Conservation (phyloP, 2,888 invertebrate species). For the Euspilapteryx auroguttella region DNA sequence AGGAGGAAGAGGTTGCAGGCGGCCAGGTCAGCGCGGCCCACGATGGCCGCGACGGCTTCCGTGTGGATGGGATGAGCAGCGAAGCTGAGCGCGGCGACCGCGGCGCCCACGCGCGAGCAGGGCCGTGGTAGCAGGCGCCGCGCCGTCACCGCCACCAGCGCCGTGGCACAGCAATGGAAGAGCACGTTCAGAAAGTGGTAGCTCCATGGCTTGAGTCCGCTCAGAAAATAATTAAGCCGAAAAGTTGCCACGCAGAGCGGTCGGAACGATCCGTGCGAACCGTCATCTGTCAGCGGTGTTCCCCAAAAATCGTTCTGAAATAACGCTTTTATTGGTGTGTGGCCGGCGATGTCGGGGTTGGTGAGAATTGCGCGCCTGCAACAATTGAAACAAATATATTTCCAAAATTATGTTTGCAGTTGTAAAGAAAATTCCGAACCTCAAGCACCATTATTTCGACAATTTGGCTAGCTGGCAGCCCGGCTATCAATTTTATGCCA, state of each 20-base stretch:
- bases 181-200: slow-evolving; percentile 87
- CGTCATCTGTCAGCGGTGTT: slow-evolving; percentile 87
- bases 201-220: slow-evolving; percentile 77
- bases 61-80: slow-evolving; percentile 96
- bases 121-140: slow-evolving; percentile 68
- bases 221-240: slow-evolving; percentile 78
- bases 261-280: slow-evolving; percentile 96
- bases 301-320: slow-evolving; percentile 98
- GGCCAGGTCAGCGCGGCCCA: slow-evolving; percentile 92
- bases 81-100: slow-evolving; percentile 82
- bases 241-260: slow-evolving; percentile 90
- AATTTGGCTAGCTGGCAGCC: too few relatives aligned
- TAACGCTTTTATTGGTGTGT: slow-evolving; percentile 79
- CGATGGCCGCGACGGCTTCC: slow-evolving; percentile 94
- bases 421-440: too few relatives aligned
- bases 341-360: slow-evolving; percentile 89
- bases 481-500: too few relatives aligned
- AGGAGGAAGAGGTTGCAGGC: slow-evolving; percentile 89
- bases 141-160: slow-evolving; percentile 78
- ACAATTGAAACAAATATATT: slow-evolving; percentile 17
- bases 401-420: too few relatives aligned
- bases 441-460: too few relatives aligned
- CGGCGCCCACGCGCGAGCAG: slow-evolving; percentile 67
- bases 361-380: slow-evolving; percentile 93
- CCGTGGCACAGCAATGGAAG: slow-evolving; percentile 84